Base-by-base conservation (phyloP, 2,113 vertebrate species). In the Emydura subglobosa region DNA sequence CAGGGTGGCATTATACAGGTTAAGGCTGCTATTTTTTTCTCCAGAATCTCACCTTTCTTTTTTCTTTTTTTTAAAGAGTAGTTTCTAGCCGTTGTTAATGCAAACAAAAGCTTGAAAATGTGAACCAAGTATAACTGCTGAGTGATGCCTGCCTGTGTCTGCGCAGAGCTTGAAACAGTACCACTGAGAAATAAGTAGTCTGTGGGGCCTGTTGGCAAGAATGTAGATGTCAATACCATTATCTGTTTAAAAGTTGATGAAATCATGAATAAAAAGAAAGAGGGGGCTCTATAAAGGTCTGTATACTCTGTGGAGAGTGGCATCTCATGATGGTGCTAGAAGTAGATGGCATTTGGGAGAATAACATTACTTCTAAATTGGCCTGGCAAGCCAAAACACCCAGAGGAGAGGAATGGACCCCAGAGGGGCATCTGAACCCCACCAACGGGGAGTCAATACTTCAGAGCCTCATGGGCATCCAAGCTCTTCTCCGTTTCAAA, bases 141-240 rank as follows among this genome's bases (percentile, higher is more conserved):
- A 88, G 0, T 39, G 57, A 47, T 88, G 86, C 2, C 1, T 1
- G 0, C 27, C 21, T 83, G 51, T 25, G 65, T 87, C 27, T 11
- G 19, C 61, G 55, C 25, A 17, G 68, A 27, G 10, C 79, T 19
- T 42, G 12, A 89, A 76, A 22, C n/a, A 4, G 5, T 88, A 86
- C 13, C 17, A 93, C 82, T 94, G 25, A 53, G 21, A 34, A 93
- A 42, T 16, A 6, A 0, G 0, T 47, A 12, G 0, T 0, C 12
- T 34, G 27, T n/a, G 14, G 34, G 65, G 65, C 17, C 65, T n/a
- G 34, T 19, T 68, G 16, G 17, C 17, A n/a, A 68, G 8, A 76
- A 76, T 7, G 72, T 76, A 44, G 39, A 76, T 13, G 72, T 76
- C 42, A 25, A 42, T n/a, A 44, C 42, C 44, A 8, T 47, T 47